Base-by-base conservation (phyloP, 1,140 invertebrate species). In the Pristionchus pacificus region DNA sequence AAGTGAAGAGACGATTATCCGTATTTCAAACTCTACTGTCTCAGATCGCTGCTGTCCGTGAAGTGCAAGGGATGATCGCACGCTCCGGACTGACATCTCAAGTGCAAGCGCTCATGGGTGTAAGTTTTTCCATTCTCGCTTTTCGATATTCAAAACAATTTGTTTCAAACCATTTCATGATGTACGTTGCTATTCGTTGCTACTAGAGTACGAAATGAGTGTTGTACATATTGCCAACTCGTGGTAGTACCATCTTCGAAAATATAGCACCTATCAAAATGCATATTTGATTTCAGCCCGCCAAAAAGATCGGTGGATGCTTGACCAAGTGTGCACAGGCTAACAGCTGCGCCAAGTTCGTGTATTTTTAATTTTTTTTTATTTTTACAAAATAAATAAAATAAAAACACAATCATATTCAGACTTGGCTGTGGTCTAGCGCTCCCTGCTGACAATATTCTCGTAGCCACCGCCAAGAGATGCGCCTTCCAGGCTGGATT, bases 401-500 rank as follows among this genome's bases (percentile, higher is more conserved):
- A n/a, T n/a, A n/a, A n/a, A n/a, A n/a, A n/a, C n/a, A n/a, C n/a
- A n/a, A n/a, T n/a, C n/a, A n/a, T n/a, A n/a, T n/a, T n/a, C n/a
- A n/a, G n/a, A n/a, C n/a, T n/a, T 19, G 60, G 74, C 31, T 75
- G 74, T 29, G 74, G 74, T 32, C 74, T 75, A 15, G 74, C 60
- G 15, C 74, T 75, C n/a, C 74, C 74, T 27, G 59, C 74, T 38
- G 74, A 75, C 30, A 75, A 68, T 49, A 25, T 65, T 28, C 65
- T 75, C 30, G 74, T 75, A 15, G 71, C 74, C 61, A 65, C 67
- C 0, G 69, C 70, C 55, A 75, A 75, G 28, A 33, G 62, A 58
- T 75, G 74, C 58, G 74, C 74, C 57, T 69, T 75, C 31, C 59
- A n/a, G n/a, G n/a, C n/a, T n/a, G n/a, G n/a, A n/a, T n/a, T n/a